Percentiles rank a stretch among this genome's conserved stretches.
Evolutionary conservation across 2,888 invertebrate genomes (phyloP).

Genomic region (Idaea aversata): DNA sequence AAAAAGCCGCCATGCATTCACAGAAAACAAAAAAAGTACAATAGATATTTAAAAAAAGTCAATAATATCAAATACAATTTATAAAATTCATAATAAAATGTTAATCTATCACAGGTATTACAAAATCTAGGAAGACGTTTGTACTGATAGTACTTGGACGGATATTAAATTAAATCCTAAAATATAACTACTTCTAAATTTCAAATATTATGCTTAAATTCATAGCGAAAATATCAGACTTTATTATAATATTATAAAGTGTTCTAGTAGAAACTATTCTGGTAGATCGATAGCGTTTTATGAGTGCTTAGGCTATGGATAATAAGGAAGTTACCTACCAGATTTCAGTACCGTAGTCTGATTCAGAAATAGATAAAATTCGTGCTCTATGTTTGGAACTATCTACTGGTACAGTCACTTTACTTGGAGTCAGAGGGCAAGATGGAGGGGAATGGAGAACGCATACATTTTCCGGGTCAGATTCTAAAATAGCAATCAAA

Average conservation of each 20-base stretch:
- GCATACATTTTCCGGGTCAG: conserved; percentile 69
- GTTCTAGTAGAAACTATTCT: conserved; percentile 7
- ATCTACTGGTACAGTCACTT: conserved; percentile 83
- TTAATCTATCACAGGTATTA: conserved; percentile 57
- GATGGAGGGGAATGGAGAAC: conserved; percentile 69
- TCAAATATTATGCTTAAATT: conserved; percentile 2
- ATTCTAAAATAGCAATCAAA: conserved; percentile 71
- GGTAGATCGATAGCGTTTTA: conserved; percentile 8
- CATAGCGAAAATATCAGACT: conserved; percentile 1
- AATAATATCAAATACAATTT: conserved; percentile 35
- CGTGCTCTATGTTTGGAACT: conserved; percentile 82
- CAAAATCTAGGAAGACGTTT: conserved; percentile 55
- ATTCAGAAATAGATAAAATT: conserved; percentile 82
- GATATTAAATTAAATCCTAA: conserved; percentile 27
- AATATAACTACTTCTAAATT: conserved; percentile 8
- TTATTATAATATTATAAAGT: conserved; percentile 8
- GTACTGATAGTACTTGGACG: conserved; percentile 50
- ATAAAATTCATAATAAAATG: conserved; percentile 33
- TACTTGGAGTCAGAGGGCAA: conserved; percentile 75
- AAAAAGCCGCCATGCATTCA: conserved; percentile 67
- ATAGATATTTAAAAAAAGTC: conserved; percentile 29
- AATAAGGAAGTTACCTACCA: conserved; percentile 76
- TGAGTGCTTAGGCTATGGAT: conserved; percentile 17
- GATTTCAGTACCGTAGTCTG: conserved; percentile 86
- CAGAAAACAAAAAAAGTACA: conserved; percentile 41